Conservation (phyloP, 2,113 vertebrate species). For the Ariopsis seemanni region DNA sequence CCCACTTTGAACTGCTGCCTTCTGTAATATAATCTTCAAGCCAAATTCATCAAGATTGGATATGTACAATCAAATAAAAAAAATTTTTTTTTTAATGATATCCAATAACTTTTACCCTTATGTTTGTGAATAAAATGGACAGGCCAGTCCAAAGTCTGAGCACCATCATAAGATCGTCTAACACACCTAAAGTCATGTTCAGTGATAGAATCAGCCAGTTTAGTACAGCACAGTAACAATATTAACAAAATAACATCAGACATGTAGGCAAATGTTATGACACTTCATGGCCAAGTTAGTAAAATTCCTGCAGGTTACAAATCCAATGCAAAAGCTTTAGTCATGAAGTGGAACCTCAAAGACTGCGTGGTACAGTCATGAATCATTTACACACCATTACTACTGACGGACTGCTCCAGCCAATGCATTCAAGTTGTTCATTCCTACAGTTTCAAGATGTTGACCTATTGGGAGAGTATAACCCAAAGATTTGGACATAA, state of each 20-base stretch:
- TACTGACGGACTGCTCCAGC: neutral
- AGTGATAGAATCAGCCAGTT: conserved; percentile 26
- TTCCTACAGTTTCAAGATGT: neutral
- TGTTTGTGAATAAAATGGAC: neutral
- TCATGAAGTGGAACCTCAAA: neutral
- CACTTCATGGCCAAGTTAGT: conserved; percentile 26
- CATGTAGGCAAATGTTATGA: conserved; percentile 23
- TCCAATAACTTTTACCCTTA: neutral
- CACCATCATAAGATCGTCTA: neutral
- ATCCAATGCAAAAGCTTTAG: neutral
- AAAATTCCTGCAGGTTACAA: conserved; percentile 11
- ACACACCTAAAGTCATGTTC: conserved; percentile 33
- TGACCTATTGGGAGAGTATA: neutral
- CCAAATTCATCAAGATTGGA: neutral
- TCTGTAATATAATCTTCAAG: neutral
- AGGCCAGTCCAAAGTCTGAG: neutral
- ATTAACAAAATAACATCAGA: neutral
- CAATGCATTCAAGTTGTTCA: neutral
- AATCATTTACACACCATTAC: neutral
- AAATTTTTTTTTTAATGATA: neutral
- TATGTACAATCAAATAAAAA: neutral
- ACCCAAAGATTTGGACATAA: neutral
- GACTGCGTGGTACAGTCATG: conserved; percentile 6
- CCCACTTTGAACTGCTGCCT: conserved; percentile 22
- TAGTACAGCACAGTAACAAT: conserved; percentile 5